Conservation (phyloP, 2,797 vertebrate genomes). For the Danio choprae region DNA sequence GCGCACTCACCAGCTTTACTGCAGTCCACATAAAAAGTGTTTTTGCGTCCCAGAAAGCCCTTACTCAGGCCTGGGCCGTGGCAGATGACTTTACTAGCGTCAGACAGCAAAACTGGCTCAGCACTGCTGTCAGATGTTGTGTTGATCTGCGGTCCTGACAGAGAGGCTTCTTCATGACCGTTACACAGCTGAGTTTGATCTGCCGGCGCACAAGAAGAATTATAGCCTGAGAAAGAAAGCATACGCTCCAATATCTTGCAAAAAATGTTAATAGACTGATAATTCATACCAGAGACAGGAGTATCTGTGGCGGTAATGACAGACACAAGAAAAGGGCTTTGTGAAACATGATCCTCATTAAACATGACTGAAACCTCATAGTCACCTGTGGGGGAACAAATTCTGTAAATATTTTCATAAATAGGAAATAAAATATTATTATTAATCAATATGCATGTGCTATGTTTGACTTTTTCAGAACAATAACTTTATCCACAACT, state of each 20-base stretch:
- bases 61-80: conserved; percentile 79
- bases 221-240: neutral
- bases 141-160: conserved; percentile 8
- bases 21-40: conserved; percentile 80
- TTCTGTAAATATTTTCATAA: neutral
- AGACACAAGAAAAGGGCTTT: conserved; percentile 21
- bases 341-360: conserved; percentile 7
- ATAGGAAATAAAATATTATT: neutral
- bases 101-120: conserved; percentile 59
- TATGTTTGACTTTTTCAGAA: neutral
- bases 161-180: neutral
- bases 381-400: conserved; percentile 15
- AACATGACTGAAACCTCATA: conserved; percentile 25
- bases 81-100: conserved; percentile 77
- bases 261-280: neutral
- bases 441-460: neutral
- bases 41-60: conserved; percentile 76
- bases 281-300: conserved; percentile 24
- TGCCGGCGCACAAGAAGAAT: neutral
- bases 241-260: neutral
- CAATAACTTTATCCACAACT: neutral
- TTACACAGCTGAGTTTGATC: conserved; percentile 32
- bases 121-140: conserved; percentile 35
- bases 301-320: neutral
- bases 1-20: conserved; percentile 76